Percentiles rank a stretch among this genome's conserved stretches.
These are phyloP conservation scores for Philypnodon macrostomus DNA, from an alignment of 2,797 vertebrate species.

Conservation along the genomic window DNA sequence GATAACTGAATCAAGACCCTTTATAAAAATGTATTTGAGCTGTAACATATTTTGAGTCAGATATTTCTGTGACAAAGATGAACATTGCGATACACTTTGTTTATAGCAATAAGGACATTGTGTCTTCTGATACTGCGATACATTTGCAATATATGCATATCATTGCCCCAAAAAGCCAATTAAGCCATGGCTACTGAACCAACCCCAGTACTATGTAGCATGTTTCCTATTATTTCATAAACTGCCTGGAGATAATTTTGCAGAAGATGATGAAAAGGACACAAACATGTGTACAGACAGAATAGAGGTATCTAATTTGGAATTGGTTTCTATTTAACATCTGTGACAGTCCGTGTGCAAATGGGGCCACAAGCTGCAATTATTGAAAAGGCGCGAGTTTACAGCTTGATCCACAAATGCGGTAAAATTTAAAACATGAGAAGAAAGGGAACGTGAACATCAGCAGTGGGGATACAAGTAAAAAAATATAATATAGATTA, in stretches of 20 bases:
- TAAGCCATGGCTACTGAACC: conserved; percentile 58
- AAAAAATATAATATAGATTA: too few relatives aligned
- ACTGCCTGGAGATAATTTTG: conserved; percentile 76
- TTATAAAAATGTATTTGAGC: too few relatives aligned
- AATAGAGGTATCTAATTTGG: conserved; percentile 63
- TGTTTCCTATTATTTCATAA: conserved; percentile 61
- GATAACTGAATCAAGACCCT: too few relatives aligned
- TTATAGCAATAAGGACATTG: too few relatives aligned
- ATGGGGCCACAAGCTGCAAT: conserved; percentile 13
- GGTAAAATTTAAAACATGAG: conserved; percentile 45
- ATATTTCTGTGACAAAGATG: too few relatives aligned
- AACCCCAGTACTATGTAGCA: conserved; percentile 23
- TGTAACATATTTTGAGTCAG: too few relatives aligned
- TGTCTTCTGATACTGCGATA: too few relatives aligned
- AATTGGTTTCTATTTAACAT: conserved; percentile 53
- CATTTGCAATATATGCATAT: too few relatives aligned
- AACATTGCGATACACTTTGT: too few relatives aligned
- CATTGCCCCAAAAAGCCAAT: too few relatives aligned
- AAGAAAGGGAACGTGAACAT: conserved; percentile 40
- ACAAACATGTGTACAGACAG: conserved; percentile 61
- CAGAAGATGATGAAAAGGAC: conserved; percentile 73
- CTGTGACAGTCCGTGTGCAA: conserved; percentile 28
- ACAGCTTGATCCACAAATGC: background rate
- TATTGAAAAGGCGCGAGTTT: conserved; percentile 18
- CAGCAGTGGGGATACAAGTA: too few relatives aligned